Base-by-base conservation (phyloP, 1,140 invertebrate species). In the Bombus confusus region DNA sequence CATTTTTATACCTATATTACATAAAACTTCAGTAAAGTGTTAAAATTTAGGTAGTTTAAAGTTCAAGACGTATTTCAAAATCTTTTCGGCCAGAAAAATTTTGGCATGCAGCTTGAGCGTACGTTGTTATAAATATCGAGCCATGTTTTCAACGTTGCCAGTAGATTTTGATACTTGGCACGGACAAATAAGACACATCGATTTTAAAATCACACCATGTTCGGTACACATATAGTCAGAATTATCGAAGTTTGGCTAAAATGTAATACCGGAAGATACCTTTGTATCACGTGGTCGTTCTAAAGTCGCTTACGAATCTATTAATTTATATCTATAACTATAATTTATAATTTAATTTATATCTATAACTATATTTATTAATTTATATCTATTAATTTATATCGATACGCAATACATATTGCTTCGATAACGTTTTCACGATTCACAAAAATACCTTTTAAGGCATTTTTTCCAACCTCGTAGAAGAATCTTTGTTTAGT, bases 131-230 rank as follows among this genome's bases (percentile, higher is more conserved):
- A 69, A 52, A 80, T 80, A 69, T 43, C 28, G 77, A 43, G 28
- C 8, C 3, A 31, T 75, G 34, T 76, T 83, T 68, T 52, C 72
- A 74, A 15, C 25, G 31, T 47, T 39, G 57, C 72, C 69, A 69
- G 52, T 80, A 80, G 34, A 69, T 69, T 79, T 79, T 69, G 41
- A 25, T 64, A 80, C 31, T 43, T 80, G 78, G 64, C 78, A 80
- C 78, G 78, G 39, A n/a, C 25, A 37, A 69, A 37, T 22, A n/a
- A 31, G 37, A 59, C 62, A 41, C 75, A 77, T 39, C 78, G 31
- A 80, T 68, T 52, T 80, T 69, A 69, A 39, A 39, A 43, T 43
- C 43, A 68, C 22, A 37, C 31, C 25, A 41, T 47, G 64, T 69
- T 69, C 25, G 59, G 64, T 78, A 64, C 62, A 64, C 2, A 28